A percentile compares a stretch with the other conserved stretches of the same genome.
These are phyloP conservation scores for Momotus momota DNA, from an alignment of 2,797 vertebrate species.

Conservation along the genomic window DNA sequence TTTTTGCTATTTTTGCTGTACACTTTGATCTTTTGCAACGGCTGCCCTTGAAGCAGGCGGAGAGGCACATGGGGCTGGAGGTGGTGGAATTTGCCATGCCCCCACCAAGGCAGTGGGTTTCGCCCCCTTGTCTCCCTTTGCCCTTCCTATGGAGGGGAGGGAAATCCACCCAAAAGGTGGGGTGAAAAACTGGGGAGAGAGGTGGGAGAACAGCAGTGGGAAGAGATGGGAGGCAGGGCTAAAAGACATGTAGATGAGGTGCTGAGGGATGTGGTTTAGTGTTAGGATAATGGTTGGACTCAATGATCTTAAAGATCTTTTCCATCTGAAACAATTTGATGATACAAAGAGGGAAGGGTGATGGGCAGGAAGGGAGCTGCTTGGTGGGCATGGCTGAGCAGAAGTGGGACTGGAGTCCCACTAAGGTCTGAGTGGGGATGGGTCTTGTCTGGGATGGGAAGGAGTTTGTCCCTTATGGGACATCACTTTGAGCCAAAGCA, in stretches of 20 bases:
- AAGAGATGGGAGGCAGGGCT: not conserved
- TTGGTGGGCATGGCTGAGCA: not conserved
- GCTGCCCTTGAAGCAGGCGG: constrained; percentile 34
- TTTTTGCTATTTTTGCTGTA: constrained; percentile 62
- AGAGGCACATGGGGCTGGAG: not conserved
- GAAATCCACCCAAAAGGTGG: not conserved
- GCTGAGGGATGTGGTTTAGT: not conserved
- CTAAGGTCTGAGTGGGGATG: not conserved
- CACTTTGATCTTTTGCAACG: constrained; percentile 73
- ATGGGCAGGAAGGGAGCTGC: not conserved
- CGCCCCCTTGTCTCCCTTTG: not conserved
- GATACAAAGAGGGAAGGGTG: not conserved
- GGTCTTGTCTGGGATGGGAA: not conserved
- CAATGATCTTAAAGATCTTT: not conserved
- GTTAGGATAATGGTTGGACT: not conserved
- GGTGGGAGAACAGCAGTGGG: rapidly evolving
- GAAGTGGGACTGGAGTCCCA: not conserved
- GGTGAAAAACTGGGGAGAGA: not conserved
- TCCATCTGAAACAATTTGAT: not conserved
- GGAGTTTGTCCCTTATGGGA: not conserved
- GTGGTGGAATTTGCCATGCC: not conserved
- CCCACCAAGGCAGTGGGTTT: rapidly evolving
- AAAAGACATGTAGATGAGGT: not conserved
- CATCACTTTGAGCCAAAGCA: not conserved
- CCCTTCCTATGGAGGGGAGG: not conserved